These are phyloP conservation scores for Zosterops hypoxanthus DNA, from an alignment of 2,113 vertebrate species.

Conservation along the genomic window DNA sequence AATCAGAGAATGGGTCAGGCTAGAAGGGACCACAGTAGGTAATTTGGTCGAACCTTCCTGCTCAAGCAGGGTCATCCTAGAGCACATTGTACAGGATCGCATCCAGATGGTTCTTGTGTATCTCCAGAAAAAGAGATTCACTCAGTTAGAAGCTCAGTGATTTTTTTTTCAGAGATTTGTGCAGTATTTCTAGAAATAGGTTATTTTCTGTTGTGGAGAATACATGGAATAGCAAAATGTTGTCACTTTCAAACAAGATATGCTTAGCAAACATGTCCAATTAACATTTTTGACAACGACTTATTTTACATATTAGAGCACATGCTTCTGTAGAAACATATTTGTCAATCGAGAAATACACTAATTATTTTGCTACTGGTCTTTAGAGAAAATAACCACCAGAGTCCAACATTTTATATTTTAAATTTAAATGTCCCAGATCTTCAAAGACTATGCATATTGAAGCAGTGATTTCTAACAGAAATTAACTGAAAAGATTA, in stretches of 20 bases:
- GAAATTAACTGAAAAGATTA: not conserved
- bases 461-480: not conserved
- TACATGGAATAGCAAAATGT: not conserved
- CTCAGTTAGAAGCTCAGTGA: not conserved
- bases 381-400: not conserved
- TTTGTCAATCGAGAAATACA: not conserved
- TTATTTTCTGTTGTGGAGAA: not conserved
- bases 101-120: rapidly evolving
- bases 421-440: not conserved
- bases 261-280: not conserved
- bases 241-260: not conserved
- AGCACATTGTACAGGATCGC: not conserved
- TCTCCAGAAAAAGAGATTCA: not conserved
- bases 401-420: not conserved
- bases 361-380: not conserved
- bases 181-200: not conserved
- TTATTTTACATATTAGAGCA: not conserved
- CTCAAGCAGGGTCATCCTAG: not conserved
- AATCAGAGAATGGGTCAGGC: not conserved
- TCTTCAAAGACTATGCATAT: not conserved
- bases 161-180: not conserved
- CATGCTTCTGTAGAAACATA: not conserved
- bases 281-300: not conserved
- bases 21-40: not conserved
- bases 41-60: rapidly evolving